Evolutionary conservation across 2,113 vertebrate genomes (phyloP).

Genomic region (Perognathus longimembris): DNA sequence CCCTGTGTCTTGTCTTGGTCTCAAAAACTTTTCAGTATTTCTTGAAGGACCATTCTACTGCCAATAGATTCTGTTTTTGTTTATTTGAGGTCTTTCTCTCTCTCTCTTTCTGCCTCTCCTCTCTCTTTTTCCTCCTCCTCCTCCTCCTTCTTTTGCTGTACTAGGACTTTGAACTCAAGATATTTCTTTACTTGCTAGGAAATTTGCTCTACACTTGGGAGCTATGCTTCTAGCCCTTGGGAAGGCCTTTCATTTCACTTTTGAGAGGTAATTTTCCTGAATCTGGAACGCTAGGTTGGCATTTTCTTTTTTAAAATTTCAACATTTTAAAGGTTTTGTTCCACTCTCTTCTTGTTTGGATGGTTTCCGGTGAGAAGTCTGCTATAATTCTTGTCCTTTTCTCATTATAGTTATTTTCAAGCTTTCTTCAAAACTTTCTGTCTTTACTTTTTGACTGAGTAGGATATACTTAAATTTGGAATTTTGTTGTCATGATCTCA

Average conservation of each 20-base stretch:
- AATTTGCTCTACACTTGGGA: too few species aligned
- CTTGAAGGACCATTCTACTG: too few species aligned
- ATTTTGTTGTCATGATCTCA: constrained; percentile 1
- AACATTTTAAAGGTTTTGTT: neutral
- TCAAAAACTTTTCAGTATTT: neutral
- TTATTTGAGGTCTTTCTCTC: neutral
- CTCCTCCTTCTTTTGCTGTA: too few species aligned
- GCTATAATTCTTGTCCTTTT: too few species aligned
- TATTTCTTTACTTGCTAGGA: too few species aligned
- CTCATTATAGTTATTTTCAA: too few species aligned
- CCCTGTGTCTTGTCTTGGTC: neutral
- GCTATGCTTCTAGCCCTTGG: too few species aligned
- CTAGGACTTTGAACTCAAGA: too few species aligned
- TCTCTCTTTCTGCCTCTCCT: too few species aligned
- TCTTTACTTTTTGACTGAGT: neutral
- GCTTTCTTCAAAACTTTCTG: neutral
- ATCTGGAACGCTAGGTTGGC: neutral
- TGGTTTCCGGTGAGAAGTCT: too few species aligned
- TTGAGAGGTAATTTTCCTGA: neutral
- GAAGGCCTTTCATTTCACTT: neutral
- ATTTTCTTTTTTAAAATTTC: neutral
- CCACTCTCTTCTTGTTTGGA: neutral
- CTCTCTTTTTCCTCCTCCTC: too few species aligned
- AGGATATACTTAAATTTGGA: neutral
- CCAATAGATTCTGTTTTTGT: neutral